Base-by-base conservation (phyloP, 2,113 vertebrate genomes). In the Labeo rohita region DNA sequence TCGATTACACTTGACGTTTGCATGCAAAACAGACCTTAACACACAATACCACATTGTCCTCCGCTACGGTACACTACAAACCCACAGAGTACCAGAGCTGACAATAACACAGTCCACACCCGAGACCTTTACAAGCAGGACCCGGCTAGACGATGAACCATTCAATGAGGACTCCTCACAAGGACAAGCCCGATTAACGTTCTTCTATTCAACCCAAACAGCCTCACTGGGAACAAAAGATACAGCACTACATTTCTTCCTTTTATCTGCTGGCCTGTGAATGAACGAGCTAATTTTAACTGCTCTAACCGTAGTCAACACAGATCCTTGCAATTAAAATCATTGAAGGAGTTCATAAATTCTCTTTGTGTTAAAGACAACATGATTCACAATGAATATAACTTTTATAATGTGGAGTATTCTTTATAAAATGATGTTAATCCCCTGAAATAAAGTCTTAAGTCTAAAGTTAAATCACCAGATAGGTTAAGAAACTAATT, bases 31-130 rank as follows among this genome's bases (percentile, higher is more conserved):
- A 45, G 54, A 80, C 59, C 23, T 36, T 15, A 28, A 36, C 39
- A 15, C 59, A 80, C 56, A 66, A 47, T 47, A 50, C 45, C 45
- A 50, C 74, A 39, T 54, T 68, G 74, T 76, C n/a, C 74, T 52
- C 28, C 6, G 12, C 13, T 65, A 52, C 56, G 9, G 2, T 47
- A 79, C 28, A 50, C 16, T 80, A 28, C 6, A 79, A 47, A 78
- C 66, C 45, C 68, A 43, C 65, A 34, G 66, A 52, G 34, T 70
- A 88, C 56, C 84, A 73, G 50, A 65, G 56, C 54, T 75, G 36
- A 74, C 76, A 84, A 52, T 84, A 86, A 70, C 34, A 70, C 45
- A 36, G 52, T 45, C 79, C 47, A 84, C 81, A 81, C 61, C 72
- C 34, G 59, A 84, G 23, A 79, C 52, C 28, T 80, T 80, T 84